These are phyloP conservation scores for Phoronis australis DNA, from an alignment of 2,888 invertebrate species.

Conservation along the genomic window DNA sequence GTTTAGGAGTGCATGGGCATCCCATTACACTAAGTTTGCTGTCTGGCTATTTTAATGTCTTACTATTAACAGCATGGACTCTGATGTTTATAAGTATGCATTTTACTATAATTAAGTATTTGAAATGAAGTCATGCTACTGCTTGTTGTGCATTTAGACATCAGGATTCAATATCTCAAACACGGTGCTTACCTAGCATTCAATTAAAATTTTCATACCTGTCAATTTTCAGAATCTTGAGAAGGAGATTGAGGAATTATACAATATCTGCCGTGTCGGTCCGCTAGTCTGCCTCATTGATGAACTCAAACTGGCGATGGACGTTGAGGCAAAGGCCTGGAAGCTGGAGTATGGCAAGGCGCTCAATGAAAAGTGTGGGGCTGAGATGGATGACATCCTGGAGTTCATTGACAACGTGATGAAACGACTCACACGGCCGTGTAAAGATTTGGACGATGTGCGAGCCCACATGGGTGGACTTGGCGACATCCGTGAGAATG, in stretches of 20 bases:
- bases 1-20: too few species aligned
- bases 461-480: slow-evolving; percentile 88
- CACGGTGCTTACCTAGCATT: too few species aligned
- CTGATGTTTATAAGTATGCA: too few species aligned
- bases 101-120: too few species aligned
- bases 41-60: too few species aligned
- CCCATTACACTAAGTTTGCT: too few species aligned
- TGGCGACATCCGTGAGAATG: slow-evolving; percentile 82
- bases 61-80: too few species aligned
- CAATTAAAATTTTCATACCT: slow-evolving; percentile 2
- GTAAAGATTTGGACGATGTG: slow-evolving; percentile 89
- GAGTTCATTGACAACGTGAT: slow-evolving; percentile 89
- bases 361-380: slow-evolving; percentile 51
- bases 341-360: slow-evolving; percentile 50
- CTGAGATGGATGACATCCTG: slow-evolving; percentile 58
- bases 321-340: slow-evolving; percentile 59
- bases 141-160: too few species aligned
- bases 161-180: too few species aligned
- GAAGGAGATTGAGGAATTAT: slow-evolving; percentile 46
- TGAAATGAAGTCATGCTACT: too few species aligned
- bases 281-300: slow-evolving; percentile 51
- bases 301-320: slow-evolving; percentile 72
- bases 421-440: slow-evolving; percentile 76
- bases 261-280: slow-evolving; percentile 43
- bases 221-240: slow-evolving; percentile 45